A percentile compares a stretch with the other conserved stretches of the same genome.
Conservation (phyloP, 1,140 invertebrate species). For the Dendroctonus ponderosae region DNA sequence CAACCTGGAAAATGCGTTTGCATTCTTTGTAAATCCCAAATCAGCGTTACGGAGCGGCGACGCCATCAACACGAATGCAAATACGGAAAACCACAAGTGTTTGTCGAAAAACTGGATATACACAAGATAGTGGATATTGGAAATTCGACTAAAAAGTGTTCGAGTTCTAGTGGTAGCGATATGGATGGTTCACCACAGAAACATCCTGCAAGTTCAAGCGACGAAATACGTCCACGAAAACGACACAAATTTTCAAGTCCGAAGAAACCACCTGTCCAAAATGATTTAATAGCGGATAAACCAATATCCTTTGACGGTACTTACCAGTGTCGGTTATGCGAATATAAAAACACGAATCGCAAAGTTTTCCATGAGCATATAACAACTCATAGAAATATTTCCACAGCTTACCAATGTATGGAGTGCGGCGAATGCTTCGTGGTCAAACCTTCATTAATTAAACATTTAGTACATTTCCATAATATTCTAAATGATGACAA, state of each 20-base stretch:
- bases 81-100: constrained; percentile 34
- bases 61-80: constrained; percentile 34
- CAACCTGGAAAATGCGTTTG: constrained; percentile 29
- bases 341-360: constrained; percentile 49
- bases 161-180: constrained; percentile 30
- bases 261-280: constrained; percentile 8
- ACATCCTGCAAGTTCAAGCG: constrained; percentile 18
- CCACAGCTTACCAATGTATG: constrained; percentile 62
- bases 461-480: constrained; percentile 63
- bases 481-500: constrained; percentile 56
- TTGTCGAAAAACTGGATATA: constrained; percentile 27
- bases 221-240: constrained; percentile 34
- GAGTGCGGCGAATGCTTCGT: constrained; percentile 69
- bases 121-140: constrained; percentile 6
- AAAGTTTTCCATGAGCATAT: constrained; percentile 56
- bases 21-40: constrained; percentile 38
- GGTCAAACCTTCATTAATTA: constrained; percentile 62
- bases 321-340: constrained; percentile 57
- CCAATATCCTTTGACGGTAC: constrained; percentile 49
- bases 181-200: constrained; percentile 25
- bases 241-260: constrained; percentile 18
- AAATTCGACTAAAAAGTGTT: constrained; percentile 8
- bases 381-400: constrained; percentile 56
- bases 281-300: constrained; percentile 40
- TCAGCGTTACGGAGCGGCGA: constrained; percentile 20